Percentiles rank a stretch among this genome's conserved stretches.
Evolutionary conservation across 2,888 invertebrate genomes (phyloP).

Genomic region (Melipona bicolor): DNA sequence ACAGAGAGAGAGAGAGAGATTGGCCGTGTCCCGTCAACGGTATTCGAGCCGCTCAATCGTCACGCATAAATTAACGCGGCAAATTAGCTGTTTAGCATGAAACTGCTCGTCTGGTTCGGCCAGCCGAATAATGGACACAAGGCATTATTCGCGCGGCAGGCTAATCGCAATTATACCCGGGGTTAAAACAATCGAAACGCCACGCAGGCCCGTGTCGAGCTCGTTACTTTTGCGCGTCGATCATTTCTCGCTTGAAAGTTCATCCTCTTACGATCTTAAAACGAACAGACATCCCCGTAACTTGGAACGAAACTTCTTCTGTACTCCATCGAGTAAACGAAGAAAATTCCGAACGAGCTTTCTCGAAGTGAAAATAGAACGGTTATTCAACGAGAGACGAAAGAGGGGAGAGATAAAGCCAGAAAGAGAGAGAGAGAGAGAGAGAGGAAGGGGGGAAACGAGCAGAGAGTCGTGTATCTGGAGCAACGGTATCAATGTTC

Average conservation of each 20-base stretch:
- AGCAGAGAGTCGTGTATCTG: constrained; percentile 35
- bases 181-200: constrained; percentile 35
- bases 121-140: constrained; percentile 43
- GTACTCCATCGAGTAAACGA: background rate
- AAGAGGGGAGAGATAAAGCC: background rate
- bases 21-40: background rate
- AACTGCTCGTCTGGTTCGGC: constrained; percentile 38
- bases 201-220: background rate
- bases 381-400: background rate
- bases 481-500: constrained; percentile 63
- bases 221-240: too few relatives aligned
- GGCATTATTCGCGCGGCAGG: constrained; percentile 30
- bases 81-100: constrained; percentile 55
- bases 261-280: too few relatives aligned
- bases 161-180: constrained; percentile 39
- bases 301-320: background rate
- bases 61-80: constrained; percentile 49
- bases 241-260: too few relatives aligned
- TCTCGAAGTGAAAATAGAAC: constrained; percentile 7
- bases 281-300: too few relatives aligned
- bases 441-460: background rate
- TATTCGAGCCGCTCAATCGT: constrained; percentile 39
- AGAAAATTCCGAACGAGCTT: background rate
- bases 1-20: background rate
- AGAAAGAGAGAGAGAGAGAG: background rate